A percentile compares a stretch with the other conserved stretches of the same genome.
These are phyloP conservation scores for Scyliorhinus canicula DNA, from an alignment of 2,797 vertebrate genomes.

Conservation along the genomic window DNA sequence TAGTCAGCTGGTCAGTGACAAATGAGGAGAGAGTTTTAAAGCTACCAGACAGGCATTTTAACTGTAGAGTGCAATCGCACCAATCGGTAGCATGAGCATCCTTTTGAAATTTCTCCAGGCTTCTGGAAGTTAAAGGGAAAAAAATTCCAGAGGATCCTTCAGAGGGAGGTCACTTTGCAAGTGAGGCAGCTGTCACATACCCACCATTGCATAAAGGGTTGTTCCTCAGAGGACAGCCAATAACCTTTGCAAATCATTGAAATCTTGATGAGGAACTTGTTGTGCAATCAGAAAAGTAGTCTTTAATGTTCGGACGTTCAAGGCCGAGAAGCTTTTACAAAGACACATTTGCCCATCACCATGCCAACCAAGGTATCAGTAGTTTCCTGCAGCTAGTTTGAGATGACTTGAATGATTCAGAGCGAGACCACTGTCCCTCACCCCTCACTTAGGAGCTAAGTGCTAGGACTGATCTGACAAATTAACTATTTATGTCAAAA, in stretches of 20 bases:
- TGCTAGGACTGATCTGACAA: not conserved
- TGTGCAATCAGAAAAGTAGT: not conserved
- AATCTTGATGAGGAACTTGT: not conserved
- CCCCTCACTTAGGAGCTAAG: not conserved
- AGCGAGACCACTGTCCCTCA: not conserved
- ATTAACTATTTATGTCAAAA: not conserved
- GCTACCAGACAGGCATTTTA: too few relatives aligned
- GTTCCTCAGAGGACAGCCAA: not conserved
- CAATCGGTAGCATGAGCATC: too few relatives aligned
- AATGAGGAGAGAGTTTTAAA: not conserved
- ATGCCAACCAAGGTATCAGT: not conserved
- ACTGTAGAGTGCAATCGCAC: too few relatives aligned
- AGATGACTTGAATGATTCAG: too few relatives aligned
- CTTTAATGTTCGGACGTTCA: not conserved
- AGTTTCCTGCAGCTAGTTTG: too few relatives aligned
- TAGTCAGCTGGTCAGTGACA: not conserved
- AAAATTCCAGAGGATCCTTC: not conserved
- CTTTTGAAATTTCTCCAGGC: not conserved
- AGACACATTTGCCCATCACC: not conserved
- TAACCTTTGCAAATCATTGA: not conserved
- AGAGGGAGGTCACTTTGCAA: not conserved
- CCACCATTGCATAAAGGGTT: not conserved
- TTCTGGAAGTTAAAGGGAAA: not conserved
- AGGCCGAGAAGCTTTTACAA: not conserved
- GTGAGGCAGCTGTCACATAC: not conserved